These are phyloP conservation scores for Acromyrmex charruanus DNA, from an alignment of 1,140 invertebrate species.

Conservation along the genomic window DNA sequence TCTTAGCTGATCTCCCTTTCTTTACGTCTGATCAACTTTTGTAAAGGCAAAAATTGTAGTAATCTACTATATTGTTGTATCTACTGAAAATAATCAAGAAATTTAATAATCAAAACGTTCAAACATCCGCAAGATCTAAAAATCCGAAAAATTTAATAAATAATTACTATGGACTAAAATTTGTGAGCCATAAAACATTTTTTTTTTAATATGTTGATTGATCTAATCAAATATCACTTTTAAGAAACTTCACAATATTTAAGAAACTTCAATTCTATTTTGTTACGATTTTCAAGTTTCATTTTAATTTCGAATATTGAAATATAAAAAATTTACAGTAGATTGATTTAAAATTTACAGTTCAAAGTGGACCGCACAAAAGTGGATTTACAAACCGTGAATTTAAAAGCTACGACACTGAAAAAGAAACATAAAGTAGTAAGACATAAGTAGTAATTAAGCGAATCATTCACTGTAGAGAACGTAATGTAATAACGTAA, in stretches of 20 bases:
- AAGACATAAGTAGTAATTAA: too few species aligned
- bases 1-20: constrained; percentile 76
- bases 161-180: not conserved
- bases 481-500: too few species aligned
- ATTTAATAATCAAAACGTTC: not conserved
- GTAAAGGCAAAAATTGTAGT: constrained; percentile 16
- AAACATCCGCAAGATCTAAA: not conserved
- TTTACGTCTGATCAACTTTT: constrained; percentile 7
- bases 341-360: too few species aligned
- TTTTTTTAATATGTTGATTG: not conserved
- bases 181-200: too few species aligned
- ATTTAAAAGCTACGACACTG: too few species aligned
- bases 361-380: too few species aligned
- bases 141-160: not conserved
- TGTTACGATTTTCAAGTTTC: not conserved
- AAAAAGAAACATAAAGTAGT: too few species aligned
- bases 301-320: not conserved
- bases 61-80: too few species aligned
- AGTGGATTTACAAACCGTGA: too few species aligned
- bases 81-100: not conserved
- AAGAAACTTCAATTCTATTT: not conserved
- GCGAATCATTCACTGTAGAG: too few species aligned
- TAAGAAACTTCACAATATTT: not conserved
- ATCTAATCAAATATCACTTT: not conserved
- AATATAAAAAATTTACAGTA: not conserved